Conservation (phyloP, 2,888 invertebrate species). For the Synanthedon formicaeformis region DNA sequence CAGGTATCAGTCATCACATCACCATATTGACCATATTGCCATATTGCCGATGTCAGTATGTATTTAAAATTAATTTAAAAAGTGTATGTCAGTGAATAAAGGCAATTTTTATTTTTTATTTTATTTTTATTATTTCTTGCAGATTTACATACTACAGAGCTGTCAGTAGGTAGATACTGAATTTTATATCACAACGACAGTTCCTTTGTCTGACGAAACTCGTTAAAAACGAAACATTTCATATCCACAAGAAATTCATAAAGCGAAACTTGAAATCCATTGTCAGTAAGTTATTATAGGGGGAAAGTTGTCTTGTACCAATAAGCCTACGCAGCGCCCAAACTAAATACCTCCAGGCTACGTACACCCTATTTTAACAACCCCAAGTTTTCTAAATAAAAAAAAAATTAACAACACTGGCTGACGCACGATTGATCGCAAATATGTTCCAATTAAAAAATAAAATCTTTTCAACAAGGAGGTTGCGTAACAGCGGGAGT, state of each 20-base stretch:
- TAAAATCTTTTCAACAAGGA: not conserved
- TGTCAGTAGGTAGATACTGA: no score
- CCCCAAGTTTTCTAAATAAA: constrained; percentile 29
- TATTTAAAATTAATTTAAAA: no score
- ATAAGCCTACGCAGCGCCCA: constrained; percentile 42
- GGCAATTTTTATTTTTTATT: no score
- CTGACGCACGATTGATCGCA: constrained; percentile 34
- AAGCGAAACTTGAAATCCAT: not conserved
- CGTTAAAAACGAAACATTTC: no score
- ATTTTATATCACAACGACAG: no score
- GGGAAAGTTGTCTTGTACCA: constrained; percentile 57
- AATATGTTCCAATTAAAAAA: constrained; percentile 67
- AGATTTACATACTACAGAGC: no score
- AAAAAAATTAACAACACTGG: constrained; percentile 28
- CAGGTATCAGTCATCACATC: no score
- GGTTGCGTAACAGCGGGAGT: not conserved
- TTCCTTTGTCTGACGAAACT: no score
- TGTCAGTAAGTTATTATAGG: not conserved
- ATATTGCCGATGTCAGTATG: no score
- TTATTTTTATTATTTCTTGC: no score
- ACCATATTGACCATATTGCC: no score
- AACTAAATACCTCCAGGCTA: constrained; percentile 58
- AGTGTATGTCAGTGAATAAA: no score
- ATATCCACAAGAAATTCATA: not conserved
- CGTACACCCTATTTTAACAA: constrained; percentile 24